These are phyloP conservation scores for Electrophaes corylata DNA, from an alignment of 2,888 invertebrate species.

Conservation along the genomic window DNA sequence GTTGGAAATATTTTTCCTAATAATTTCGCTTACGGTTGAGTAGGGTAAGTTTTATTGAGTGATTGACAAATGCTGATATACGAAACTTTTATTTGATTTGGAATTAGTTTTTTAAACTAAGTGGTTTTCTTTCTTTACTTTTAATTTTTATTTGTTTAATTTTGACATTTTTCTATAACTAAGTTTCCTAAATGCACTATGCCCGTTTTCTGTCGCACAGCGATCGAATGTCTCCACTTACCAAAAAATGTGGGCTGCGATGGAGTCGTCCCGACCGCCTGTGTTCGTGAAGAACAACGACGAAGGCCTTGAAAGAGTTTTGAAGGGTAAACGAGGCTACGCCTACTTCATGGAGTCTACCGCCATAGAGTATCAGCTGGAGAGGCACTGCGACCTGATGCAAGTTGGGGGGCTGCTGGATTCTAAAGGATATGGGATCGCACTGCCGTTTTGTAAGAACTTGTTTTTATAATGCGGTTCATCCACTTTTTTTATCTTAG, in stretches of 20 bases:
- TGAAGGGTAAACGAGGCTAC: slow-evolving; percentile 90
- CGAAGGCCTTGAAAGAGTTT: slow-evolving; percentile 94
- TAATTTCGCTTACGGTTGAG: no score
- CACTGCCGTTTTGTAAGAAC: slow-evolving; percentile 92
- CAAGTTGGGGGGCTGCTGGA: slow-evolving; percentile 92
- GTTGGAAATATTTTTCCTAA: no score
- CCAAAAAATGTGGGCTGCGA: slow-evolving; percentile 96
- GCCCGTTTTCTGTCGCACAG: slow-evolving; percentile 79
- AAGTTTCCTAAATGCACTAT: no score
- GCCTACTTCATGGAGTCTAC: slow-evolving; percentile 99
- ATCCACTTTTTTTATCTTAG: no score
- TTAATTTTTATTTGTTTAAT: no score
- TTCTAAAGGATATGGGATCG: slow-evolving; percentile 96
- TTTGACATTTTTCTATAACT: no score
- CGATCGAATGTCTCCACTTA: slow-evolving; percentile 95
- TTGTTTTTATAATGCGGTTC: neutral
- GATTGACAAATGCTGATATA: no score
- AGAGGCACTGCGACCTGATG: slow-evolving; percentile 92
- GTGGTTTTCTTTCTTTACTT: no score
- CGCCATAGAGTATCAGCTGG: slow-evolving; percentile 95
- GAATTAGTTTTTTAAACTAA: no score
- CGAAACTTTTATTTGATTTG: no score
- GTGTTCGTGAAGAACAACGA: slow-evolving; percentile 93
- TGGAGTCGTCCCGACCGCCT: slow-evolving; percentile 92
- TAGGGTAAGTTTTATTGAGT: no score